phyloP scores from a whole-genome alignment of 30 jellyfish, hydroid and myxozoan species.

The Rhopilema esculentum region DNA sequence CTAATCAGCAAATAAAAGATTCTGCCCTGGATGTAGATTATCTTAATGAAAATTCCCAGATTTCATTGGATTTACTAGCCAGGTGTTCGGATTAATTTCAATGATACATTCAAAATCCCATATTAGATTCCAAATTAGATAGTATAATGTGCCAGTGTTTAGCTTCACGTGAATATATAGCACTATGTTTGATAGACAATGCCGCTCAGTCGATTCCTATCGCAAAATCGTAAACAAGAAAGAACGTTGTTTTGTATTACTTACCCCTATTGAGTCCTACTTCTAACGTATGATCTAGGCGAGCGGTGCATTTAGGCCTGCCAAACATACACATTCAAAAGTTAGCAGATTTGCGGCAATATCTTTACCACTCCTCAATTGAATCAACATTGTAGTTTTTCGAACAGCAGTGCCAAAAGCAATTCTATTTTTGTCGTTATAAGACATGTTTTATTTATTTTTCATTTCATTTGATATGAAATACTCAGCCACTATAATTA shows the following conservation, averaged over 20 bases:
- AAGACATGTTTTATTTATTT: too few species aligned
- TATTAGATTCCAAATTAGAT: conserved; percentile 24
- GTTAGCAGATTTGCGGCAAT: too few species aligned
- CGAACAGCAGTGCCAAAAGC: too few species aligned
- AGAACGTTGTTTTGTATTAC: not conserved
- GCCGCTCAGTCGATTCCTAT: conserved; percentile 9
- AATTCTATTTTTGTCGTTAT: too few species aligned
- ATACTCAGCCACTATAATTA: too few species aligned
- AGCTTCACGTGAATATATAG: not conserved
- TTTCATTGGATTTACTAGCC: conserved; percentile 41
- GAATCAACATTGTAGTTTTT: too few species aligned
- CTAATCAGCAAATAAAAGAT: conserved; percentile 20
- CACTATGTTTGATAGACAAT: not conserved
- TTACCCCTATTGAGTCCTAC: not conserved
- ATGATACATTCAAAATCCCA: conserved; percentile 43
- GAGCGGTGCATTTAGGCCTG: too few species aligned
- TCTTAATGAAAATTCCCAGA: conserved; percentile 15
- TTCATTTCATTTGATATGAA: too few species aligned
- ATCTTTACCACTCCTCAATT: too few species aligned
- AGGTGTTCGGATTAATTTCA: conserved; percentile 49
- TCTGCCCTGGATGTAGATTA: conserved; percentile 56
- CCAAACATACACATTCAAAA: too few species aligned
- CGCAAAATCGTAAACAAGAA: conserved; percentile 11
- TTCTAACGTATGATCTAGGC: not conserved
- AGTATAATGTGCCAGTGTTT: conserved; percentile 33